Conservation (phyloP, 2,797 vertebrate species). For the Podargus strigoides region DNA sequence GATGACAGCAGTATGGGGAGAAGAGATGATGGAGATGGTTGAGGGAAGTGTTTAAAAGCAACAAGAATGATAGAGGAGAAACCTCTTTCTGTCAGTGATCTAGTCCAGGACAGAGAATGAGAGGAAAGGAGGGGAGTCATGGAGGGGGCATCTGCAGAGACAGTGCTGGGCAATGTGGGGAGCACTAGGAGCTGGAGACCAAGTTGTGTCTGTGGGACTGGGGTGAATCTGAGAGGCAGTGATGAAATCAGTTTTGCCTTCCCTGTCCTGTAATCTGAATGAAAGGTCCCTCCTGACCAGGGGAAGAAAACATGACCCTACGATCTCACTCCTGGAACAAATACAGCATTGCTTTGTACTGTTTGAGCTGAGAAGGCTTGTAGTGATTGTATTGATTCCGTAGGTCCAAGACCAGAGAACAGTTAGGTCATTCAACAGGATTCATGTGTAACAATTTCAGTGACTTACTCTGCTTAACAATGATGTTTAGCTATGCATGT, state of each 20-base stretch:
- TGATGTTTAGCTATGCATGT: neutral
- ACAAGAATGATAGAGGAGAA: neutral
- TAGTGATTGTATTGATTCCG: neutral
- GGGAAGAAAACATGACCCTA: neutral
- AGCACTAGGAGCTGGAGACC: neutral
- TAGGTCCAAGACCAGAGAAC: neutral
- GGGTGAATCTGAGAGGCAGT: neutral
- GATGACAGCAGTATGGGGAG: neutral
- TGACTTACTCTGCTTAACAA: neutral
- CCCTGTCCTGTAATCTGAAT: fast-evolving
- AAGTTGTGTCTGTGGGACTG: neutral
- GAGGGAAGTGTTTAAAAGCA: neutral
- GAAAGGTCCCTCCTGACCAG: neutral
- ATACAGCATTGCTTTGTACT: neutral
- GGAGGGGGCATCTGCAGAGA: neutral
- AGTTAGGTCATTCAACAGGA: neutral
- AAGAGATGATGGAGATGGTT: neutral
- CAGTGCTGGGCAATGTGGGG: neutral
- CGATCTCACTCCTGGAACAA: neutral
- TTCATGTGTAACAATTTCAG: neutral
- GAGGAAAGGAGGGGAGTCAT: neutral
- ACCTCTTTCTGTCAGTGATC: neutral
- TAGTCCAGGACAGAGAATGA: neutral
- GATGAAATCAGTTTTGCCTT: neutral
- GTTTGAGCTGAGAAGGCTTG: neutral